phyloP scores from a whole-genome alignment of 2,113 vertebrate species.

The Rhynchomys soricoides region DNA sequence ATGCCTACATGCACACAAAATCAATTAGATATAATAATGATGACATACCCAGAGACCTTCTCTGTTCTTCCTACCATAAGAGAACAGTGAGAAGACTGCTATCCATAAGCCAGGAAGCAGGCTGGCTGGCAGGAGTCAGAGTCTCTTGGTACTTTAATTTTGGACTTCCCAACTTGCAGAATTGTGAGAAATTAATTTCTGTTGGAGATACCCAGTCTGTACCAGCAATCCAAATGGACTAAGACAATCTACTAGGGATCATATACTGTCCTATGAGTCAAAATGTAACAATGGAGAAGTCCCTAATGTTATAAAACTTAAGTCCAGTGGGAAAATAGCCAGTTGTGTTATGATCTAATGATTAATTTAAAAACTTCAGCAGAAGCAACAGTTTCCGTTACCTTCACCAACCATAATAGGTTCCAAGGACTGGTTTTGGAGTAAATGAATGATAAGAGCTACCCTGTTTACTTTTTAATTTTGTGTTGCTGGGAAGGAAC shows the following conservation, averaged over 20 bases:
- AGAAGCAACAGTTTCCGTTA: conserved; percentile 22
- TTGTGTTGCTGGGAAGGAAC: background rate
- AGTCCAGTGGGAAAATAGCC: background rate
- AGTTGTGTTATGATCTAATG: background rate
- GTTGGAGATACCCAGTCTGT: background rate
- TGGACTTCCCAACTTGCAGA: background rate
- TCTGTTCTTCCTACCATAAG: background rate
- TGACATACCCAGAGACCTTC: background rate
- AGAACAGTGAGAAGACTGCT: background rate
- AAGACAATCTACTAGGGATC: background rate
- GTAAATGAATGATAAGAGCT: background rate
- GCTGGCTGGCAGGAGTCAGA: background rate
- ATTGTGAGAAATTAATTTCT: background rate
- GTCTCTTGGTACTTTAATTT: background rate
- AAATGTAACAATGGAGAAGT: background rate
- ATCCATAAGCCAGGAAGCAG: background rate
- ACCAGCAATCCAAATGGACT: background rate
- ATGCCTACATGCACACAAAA: background rate
- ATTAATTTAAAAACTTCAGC: background rate
- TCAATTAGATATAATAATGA: background rate
- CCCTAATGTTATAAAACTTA: background rate
- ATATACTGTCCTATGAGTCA: background rate
- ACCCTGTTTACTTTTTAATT: background rate
- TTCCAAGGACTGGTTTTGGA: background rate
- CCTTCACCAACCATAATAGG: background rate